phyloP scores from a whole-genome alignment of 53 echinoderm and acorn worm species.

The Apostichopus leukothele region DNA sequence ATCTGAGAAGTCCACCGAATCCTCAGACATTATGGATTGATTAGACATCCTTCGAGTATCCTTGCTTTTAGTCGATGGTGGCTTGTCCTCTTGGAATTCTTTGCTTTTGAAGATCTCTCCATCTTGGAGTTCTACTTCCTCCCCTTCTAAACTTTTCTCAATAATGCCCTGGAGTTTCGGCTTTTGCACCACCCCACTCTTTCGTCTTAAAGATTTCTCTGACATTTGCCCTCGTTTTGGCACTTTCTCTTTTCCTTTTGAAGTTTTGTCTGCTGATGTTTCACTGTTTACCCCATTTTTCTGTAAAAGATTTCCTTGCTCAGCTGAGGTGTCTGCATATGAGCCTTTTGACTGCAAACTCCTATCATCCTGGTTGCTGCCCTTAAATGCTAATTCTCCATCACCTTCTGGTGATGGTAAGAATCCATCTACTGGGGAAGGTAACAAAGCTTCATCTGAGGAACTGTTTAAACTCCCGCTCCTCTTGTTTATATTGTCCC shows the following conservation, averaged over 20 bases:
- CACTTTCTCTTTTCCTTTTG: not conserved
- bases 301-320: no score
- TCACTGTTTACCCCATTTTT: not conserved
- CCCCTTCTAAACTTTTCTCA: conserved; percentile 37
- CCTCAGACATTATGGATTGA: conserved; percentile 57
- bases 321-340: no score
- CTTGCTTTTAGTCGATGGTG: not conserved
- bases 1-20: conserved; percentile 62
- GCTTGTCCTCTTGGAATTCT: not conserved
- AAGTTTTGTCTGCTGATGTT: not conserved
- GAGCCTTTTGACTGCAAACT: no score
- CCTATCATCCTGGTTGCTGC: not conserved
- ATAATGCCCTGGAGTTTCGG: conserved; percentile 44
- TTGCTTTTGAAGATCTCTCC: conserved; percentile 11
- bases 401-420: not conserved
- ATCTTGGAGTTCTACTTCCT: conserved; percentile 15
- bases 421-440: not conserved
- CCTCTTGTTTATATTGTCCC: not conserved
- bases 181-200: conserved; percentile 2
- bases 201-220: conserved; percentile 13
- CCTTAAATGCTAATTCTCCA: not conserved
- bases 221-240: not conserved
- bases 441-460: not conserved
- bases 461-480: not conserved
- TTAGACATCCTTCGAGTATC: conserved; percentile 27